Evolutionary conservation across 2,113 vertebrate species (phyloP), one percentile per base, ranked within the genome.

Genomic region (Chaetodon auriga): DNA sequence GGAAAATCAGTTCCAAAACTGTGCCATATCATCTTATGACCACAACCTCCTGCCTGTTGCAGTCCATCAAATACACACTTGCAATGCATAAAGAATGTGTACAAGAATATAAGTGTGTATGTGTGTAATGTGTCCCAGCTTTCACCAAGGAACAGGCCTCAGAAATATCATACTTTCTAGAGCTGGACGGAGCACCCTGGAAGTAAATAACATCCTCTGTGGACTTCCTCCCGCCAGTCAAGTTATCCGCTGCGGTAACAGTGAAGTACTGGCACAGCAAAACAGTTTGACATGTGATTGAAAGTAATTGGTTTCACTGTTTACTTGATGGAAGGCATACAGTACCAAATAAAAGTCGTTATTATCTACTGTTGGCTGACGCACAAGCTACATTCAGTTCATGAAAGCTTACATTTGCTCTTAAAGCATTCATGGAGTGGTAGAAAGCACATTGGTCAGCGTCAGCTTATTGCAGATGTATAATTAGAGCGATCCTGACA

Each of bases 141-240:
- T 62, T 21, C 30, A 58, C 6, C 5, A 25, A 61, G 19, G 55
- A 54, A 4, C 54, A 15, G 23, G 16, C n/a, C 51, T 65, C 43
- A 21, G 58, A n/a, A 51, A 77, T 75, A 55, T 68, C 80, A 64
- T 25, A 57, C 5, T 61, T 46, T 77, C 49, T 48, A 55, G n/a
- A 49, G 48, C 49, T n/a, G 51, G 73, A 57, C 2, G 8, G 36
- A 53, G 55, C 2, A 3, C 8, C 5, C 21, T 55, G 21, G 51
- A 72, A 58, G 60, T 23, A 66, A 72, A 72, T 19, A 53, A 53
- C 30, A 51, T 68, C 14, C 53, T 74, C 45, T 43, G 30, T 15
- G 8, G n/a, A 70, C 46, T 11, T 51, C 51, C 75, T 71, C 49
- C 38, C 54, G 46, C 6, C 63, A 60, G n/a, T 60, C 15, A 60